Evolutionary conservation across 2,888 invertebrate genomes (phyloP).

Genomic region (Lysandra coridon): DNA sequence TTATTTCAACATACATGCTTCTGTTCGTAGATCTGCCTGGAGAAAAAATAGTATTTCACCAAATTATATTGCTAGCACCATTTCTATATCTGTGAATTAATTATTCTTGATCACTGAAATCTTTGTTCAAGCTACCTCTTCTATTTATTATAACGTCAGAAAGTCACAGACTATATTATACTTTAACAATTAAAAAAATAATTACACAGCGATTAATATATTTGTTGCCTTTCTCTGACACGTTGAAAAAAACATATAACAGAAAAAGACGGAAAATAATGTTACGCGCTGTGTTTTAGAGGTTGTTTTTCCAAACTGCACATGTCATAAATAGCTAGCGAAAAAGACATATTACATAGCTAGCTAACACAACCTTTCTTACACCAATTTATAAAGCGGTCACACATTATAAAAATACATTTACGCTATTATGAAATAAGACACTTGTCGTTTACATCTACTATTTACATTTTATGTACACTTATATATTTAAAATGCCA

Average conservation of each 20-base stretch:
- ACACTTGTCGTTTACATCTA: constrained; percentile 31
- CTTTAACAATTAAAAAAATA: background rate
- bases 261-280: background rate
- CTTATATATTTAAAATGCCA: constrained; percentile 31
- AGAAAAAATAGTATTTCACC: no score
- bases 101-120: no score
- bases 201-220: no score
- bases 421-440: constrained; percentile 25
- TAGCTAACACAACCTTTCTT: background rate
- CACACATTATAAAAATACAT: constrained; percentile 26
- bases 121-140: no score
- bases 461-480: constrained; percentile 29
- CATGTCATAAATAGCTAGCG: background rate
- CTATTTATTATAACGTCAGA: no score
- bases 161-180: no score
- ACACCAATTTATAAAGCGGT: background rate
- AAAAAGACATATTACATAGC: background rate
- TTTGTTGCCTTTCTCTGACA: background rate
- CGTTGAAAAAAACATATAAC: background rate
- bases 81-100: background rate
- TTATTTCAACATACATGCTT: background rate
- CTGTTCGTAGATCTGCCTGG: background rate
- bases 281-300: background rate
- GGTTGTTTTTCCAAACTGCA: background rate
- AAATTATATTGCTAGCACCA: no score